Base-by-base conservation (phyloP, 2,113 vertebrate species). In the Raja brachyura region DNA sequence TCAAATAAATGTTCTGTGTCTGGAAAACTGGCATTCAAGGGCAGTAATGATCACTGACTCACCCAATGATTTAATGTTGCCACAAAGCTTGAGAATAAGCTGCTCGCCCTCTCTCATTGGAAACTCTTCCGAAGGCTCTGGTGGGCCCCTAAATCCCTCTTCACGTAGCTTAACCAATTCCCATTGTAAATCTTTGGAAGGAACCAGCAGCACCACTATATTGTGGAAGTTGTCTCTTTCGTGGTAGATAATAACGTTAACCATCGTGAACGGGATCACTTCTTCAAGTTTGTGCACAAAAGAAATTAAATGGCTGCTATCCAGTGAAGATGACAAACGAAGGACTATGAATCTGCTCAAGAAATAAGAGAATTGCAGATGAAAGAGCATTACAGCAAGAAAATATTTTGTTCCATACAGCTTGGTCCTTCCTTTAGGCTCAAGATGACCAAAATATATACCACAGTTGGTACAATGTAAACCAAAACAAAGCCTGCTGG, bases 1-100 rank as follows among this genome's bases (percentile, higher is more conserved):
- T 48, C 33, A 92, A 31, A 18, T 66, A 9, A 90, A 90, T 22
- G 33, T 39, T 56, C 6, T 25, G n/a, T 90, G 25, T 20, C 61
- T 59, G 56, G 33, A 79, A 73, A 81, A 81, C 25, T 3, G 25
- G 28, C 83, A 81, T n/a, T 86, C 28, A 86, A 86, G 61, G 9
- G 25, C 14, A 61, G 28, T 70, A 90, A 48, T 90, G 70, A 54
- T 70, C 73, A 70, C 33, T 5, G 25, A 48, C 33, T 16, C 66
- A 98, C 97, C 97, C 94, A 96, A 96, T 85, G 96, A 96, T 94
- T 95, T 96, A 95, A 98, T 97, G 94, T 98, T 98, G 94, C 98
- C 97, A 48, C 93, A 96, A 95, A 98, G 98, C 22, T 79, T 95
- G 48, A 98, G 95, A 93, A 97, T 94, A 83, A 98, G 95, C 93